Conservation (phyloP, 2,888 invertebrate genomes). For the Neoaliturus tenellus region DNA sequence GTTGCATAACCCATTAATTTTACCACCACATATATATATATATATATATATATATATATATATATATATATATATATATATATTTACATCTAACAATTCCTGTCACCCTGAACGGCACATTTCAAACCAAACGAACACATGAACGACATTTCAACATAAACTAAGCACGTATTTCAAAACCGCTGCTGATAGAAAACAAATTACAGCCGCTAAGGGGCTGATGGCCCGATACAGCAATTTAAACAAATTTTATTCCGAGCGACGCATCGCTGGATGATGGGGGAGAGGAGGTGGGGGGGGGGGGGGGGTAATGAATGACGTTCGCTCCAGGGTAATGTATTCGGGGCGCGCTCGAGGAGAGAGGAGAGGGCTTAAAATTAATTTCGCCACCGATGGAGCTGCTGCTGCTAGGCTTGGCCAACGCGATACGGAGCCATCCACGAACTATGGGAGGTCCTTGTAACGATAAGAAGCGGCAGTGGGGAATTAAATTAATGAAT, state of each 20-base stretch:
- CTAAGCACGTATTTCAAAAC: background rate
- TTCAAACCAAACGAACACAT: too few species aligned
- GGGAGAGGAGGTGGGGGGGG: background rate
- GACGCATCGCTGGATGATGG: background rate
- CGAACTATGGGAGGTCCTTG: background rate
- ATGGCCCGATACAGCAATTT: background rate
- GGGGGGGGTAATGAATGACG: background rate
- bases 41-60: too few species aligned
- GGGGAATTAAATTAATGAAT: too few species aligned
- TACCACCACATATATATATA: too few species aligned
- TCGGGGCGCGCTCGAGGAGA: constrained; percentile 6
- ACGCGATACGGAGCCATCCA: background rate
- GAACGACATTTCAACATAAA: too few species aligned
- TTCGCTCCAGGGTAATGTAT: constrained; percentile 6
- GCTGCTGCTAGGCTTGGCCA: background rate
- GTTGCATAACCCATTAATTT: too few species aligned
- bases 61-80: too few species aligned
- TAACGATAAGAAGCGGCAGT: too few species aligned
- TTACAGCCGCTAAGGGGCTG: background rate
- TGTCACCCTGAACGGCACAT: too few species aligned
- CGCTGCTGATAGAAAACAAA: background rate
- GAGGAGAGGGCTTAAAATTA: background rate
- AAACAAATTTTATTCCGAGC: background rate
- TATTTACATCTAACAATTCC: too few species aligned
- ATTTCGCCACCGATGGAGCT: background rate